Conservation (phyloP, 2,113 vertebrate species). For the Strigops habroptila region DNA sequence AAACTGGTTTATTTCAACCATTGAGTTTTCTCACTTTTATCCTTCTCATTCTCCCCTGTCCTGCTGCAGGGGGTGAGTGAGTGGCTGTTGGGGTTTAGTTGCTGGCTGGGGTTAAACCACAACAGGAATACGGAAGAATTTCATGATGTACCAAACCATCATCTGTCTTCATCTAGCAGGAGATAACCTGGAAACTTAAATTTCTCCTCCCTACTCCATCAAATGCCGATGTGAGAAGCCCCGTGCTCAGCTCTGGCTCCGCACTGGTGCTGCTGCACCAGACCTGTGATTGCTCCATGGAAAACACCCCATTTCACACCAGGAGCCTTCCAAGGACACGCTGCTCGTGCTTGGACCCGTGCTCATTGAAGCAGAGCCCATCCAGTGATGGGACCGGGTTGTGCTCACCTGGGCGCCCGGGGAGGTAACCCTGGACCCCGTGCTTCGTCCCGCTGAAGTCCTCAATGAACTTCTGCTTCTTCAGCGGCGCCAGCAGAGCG, state of each 20-base stretch:
- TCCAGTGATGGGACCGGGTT: rapidly evolving
- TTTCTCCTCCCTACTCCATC: neutral
- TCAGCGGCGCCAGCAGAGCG: neutral
- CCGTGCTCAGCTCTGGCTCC: neutral
- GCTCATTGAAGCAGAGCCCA: rapidly evolving
- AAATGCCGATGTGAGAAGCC: rapidly evolving
- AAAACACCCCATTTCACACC: neutral
- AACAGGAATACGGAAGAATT: rapidly evolving
- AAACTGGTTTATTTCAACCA: neutral
- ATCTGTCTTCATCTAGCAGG: neutral
- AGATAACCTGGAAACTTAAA: neutral
- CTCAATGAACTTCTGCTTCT: rapidly evolving
- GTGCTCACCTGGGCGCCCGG: neutral
- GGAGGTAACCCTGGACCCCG: neutral
- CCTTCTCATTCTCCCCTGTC: neutral
- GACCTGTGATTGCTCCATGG: rapidly evolving
- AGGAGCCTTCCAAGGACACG: rapidly evolving
- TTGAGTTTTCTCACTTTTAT: neutral
- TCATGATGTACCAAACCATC: neutral
- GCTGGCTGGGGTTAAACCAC: neutral
- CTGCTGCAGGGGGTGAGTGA: neutral
- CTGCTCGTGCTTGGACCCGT: rapidly evolving
- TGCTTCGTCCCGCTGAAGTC: rapidly evolving
- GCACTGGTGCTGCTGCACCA: rapidly evolving
- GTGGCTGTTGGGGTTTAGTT: rapidly evolving